Evolutionary conservation across 2,888 invertebrate species (phyloP).

Genomic region (Strigamia transsilvanica): DNA sequence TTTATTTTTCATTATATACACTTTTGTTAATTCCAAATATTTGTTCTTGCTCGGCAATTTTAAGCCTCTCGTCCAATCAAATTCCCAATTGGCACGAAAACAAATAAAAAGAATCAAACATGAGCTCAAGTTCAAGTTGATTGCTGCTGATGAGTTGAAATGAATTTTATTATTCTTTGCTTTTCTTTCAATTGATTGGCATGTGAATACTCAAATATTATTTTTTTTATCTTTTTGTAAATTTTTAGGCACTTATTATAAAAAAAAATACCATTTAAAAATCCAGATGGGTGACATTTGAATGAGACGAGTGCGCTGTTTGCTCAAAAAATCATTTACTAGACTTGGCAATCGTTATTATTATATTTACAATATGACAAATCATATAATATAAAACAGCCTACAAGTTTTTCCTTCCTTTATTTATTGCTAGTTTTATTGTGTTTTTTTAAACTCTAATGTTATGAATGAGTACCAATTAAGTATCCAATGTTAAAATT

Average conservation of each 20-base stretch:
- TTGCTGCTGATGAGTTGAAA: constrained; percentile 14
- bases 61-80: constrained; percentile 20
- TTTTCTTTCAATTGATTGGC: background rate
- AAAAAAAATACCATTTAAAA: background rate
- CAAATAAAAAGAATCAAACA: background rate
- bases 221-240: background rate
- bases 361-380: too few relatives aligned
- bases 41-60: background rate
- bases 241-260: background rate
- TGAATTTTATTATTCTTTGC: background rate
- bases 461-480: too few relatives aligned
- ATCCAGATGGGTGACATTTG: background rate
- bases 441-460: too few relatives aligned
- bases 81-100: constrained; percentile 4
- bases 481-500: too few relatives aligned
- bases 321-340: background rate
- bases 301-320: constrained; percentile 10
- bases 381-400: too few relatives aligned
- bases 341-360: too few relatives aligned
- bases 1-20: background rate
- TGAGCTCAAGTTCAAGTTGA: constrained; percentile 13
- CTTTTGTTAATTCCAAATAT: background rate
- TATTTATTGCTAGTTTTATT: too few relatives aligned
- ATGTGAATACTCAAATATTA: background rate
- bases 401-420: too few relatives aligned